Percentiles rank a stretch among this genome's conserved stretches.
Conservation (phyloP, 2,797 vertebrate genomes). For the Mionectes olivaceus region DNA sequence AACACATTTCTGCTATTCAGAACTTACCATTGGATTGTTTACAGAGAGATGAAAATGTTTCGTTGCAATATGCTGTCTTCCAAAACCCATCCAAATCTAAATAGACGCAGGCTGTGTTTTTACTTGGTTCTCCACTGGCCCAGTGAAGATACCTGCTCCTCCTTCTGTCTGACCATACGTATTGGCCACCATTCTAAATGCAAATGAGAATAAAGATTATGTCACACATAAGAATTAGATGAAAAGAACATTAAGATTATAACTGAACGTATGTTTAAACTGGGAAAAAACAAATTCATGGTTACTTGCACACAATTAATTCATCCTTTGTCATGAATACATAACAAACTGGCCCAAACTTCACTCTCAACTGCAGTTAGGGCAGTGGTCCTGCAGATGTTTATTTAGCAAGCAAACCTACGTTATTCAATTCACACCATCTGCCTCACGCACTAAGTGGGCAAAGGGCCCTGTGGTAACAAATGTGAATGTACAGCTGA, state of each 20-base stretch:
- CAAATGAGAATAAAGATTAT: background rate
- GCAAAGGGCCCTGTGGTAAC: background rate
- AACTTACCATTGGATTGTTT: constrained; percentile 85
- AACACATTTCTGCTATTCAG: background rate
- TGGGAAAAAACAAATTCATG: background rate
- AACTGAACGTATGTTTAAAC: background rate
- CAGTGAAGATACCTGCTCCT: constrained; percentile 83
- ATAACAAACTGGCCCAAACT: background rate
- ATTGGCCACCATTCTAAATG: constrained; percentile 82
- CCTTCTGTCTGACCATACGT: constrained; percentile 87
- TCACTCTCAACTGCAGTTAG: background rate
- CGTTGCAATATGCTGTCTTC: constrained; percentile 85
- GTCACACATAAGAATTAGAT: background rate
- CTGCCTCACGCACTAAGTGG: rapidly evolving
- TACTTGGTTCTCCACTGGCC: constrained; percentile 85
- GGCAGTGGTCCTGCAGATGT: background rate
- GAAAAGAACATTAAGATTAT: background rate
- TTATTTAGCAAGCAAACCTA: background rate
- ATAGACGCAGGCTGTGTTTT: constrained; percentile 87
- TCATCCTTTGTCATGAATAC: background rate
- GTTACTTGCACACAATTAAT: background rate
- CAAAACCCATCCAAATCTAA: constrained; percentile 85
- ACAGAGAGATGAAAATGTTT: constrained; percentile 84
- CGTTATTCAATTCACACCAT: background rate
- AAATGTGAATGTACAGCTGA: background rate